These are phyloP conservation scores for Cheilosia urbana DNA, from an alignment of 2,888 invertebrate genomes.

Conservation along the genomic window DNA sequence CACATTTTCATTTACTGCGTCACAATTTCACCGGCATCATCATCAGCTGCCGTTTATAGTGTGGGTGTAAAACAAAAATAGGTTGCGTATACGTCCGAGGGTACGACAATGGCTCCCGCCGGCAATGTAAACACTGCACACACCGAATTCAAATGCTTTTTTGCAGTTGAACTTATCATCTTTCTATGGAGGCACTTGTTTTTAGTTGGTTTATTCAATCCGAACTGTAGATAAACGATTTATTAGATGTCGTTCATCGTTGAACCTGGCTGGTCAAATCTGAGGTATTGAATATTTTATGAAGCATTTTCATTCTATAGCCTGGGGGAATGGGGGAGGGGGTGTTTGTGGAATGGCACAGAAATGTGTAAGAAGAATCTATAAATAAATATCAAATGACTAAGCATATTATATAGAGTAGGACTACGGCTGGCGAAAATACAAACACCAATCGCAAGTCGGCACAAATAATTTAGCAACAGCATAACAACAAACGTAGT, in stretches of 20 bases:
- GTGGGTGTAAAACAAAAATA: slow-evolving; percentile 5
- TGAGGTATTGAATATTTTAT: slow-evolving; percentile 7
- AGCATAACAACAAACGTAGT: slow-evolving; percentile 22
- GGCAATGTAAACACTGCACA: not conserved
- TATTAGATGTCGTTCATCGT: not conserved
- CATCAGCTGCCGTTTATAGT: slow-evolving; percentile 7
- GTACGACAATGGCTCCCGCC: not conserved
- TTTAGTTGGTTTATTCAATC: slow-evolving; percentile 10
- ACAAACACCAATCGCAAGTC: slow-evolving; percentile 14
- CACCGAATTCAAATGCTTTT: not conserved
- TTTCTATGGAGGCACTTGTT: not conserved
- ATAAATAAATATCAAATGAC: slow-evolving; percentile 20
- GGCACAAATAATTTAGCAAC: slow-evolving; percentile 39
- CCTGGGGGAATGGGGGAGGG: not conserved
- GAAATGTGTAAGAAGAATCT: slow-evolving; percentile 4
- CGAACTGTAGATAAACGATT: slow-evolving; percentile 40
- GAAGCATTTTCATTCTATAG: not conserved
- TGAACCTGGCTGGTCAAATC: slow-evolving; percentile 4
- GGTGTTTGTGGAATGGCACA: not conserved
- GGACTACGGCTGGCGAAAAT: slow-evolving; percentile 14
- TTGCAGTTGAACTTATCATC: not conserved
- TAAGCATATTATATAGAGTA: slow-evolving; percentile 7
- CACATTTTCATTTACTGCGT: slow-evolving; percentile 19
- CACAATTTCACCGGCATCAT: slow-evolving; percentile 19
- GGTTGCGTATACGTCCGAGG: slow-evolving; percentile 46